Evolutionary conservation across 2,797 vertebrate genomes (phyloP).

Genomic region (Corythornis leucogaster): DNA sequence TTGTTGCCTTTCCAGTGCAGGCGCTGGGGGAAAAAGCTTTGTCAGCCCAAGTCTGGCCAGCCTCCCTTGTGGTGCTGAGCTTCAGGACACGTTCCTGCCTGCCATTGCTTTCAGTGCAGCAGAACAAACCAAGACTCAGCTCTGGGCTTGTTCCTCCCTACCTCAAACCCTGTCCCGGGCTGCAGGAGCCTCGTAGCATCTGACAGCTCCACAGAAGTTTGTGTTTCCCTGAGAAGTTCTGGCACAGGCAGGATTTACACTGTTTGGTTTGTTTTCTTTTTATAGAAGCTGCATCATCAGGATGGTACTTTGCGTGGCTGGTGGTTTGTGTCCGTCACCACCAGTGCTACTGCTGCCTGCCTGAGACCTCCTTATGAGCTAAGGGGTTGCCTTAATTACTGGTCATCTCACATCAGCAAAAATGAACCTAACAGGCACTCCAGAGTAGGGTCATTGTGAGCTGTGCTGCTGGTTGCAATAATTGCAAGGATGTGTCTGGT

Average conservation of each 20-base stretch:
- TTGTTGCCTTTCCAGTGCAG: not conserved
- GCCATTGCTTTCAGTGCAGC: not conserved
- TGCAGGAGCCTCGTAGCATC: not conserved
- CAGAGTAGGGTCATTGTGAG: rapidly evolving
- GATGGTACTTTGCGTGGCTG: not conserved
- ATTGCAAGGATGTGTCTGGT: not conserved
- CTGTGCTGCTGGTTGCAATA: rapidly evolving
- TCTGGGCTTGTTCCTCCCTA: not conserved
- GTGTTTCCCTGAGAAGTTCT: not conserved
- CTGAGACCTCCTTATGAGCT: not conserved
- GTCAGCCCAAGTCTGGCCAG: not conserved
- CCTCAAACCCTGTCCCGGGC: not conserved
- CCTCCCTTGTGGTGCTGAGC: not conserved
- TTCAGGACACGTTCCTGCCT: not conserved
- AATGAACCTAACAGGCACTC: not conserved
- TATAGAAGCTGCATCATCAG: constrained; percentile 11
- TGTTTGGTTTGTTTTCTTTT: not conserved
- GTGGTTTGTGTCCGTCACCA: not conserved
- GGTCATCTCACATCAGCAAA: not conserved
- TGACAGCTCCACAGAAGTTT: not conserved
- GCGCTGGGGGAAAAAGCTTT: not conserved
- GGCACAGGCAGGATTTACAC: not conserved
- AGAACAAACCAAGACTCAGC: not conserved
- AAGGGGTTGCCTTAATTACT: not conserved
- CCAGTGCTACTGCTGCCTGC: not conserved